Evolutionary conservation across 1,140 invertebrate species (phyloP).

Genomic region (Drosophila takahashii): DNA sequence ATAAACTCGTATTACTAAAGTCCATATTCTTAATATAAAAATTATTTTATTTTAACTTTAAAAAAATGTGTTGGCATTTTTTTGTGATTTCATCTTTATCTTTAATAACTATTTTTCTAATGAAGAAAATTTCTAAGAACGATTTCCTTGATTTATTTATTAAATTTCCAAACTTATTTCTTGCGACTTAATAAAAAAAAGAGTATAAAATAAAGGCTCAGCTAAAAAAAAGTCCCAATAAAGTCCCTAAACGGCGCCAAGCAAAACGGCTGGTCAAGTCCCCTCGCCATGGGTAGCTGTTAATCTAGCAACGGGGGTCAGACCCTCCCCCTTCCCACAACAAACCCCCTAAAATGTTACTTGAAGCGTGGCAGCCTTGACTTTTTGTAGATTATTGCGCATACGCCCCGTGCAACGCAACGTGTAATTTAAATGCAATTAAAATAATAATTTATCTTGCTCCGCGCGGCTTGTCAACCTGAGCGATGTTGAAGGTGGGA

Average conservation of each 20-base stretch:
- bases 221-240: conserved; percentile 33
- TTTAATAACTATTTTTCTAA: no score
- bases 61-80: no score
- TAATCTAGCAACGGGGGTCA: conserved; percentile 62
- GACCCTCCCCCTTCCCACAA: background rate
- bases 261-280: conserved; percentile 31
- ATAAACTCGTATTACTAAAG: background rate
- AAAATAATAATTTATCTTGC: conserved; percentile 82
- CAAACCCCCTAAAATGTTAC: background rate
- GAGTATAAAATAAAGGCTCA: conserved; percentile 3
- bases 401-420: conserved; percentile 57
- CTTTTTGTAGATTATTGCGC: conserved; percentile 59
- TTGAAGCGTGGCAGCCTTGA: conserved; percentile 45
- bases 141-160: no score
- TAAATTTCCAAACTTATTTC: background rate
- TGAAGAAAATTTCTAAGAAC: no score
- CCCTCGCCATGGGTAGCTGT: conserved; percentile 31
- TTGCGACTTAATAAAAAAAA: background rate
- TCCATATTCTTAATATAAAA: no score
- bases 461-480: conserved; percentile 59
- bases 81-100: no score
- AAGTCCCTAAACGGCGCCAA: conserved; percentile 36
- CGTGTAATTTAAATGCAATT: conserved; percentile 81
- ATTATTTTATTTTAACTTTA: no score
- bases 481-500: conserved; percentile 22